phyloP scores from a whole-genome alignment of 2,113 vertebrate genomes.

The Xiphias gladius region DNA sequence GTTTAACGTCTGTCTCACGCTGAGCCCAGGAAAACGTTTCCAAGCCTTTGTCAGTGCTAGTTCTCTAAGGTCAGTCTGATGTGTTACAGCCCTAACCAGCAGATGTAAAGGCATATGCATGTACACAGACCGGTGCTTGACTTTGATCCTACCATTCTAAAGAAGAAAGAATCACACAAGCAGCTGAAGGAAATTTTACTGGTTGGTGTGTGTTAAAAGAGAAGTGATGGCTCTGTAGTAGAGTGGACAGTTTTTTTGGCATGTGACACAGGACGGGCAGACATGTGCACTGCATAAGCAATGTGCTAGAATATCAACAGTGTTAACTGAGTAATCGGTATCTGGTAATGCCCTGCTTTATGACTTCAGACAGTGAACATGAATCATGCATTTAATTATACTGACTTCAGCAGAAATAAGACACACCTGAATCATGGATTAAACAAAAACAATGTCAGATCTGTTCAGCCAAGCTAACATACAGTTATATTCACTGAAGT shows the following conservation, averaged over 20 bases:
- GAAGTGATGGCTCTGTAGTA: constrained; percentile 42
- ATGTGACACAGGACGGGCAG: constrained; percentile 11
- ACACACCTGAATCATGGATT: constrained; percentile 29
- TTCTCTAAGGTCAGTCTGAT: constrained; percentile 21
- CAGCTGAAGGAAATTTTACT: constrained; percentile 45
- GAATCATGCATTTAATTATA: constrained; percentile 36
- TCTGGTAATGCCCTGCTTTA: neutral
- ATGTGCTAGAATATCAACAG: constrained; percentile 19
- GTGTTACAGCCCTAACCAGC: constrained; percentile 21
- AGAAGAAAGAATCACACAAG: constrained; percentile 43
- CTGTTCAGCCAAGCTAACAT: constrained; percentile 30
- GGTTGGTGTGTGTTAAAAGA: constrained; percentile 27
- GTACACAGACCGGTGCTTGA: constrained; percentile 9
- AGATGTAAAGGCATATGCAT: constrained; percentile 30
- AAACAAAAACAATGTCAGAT: constrained; percentile 28
- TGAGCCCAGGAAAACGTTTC: neutral
- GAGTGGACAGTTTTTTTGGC: constrained; percentile 43
- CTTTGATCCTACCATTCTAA: constrained; percentile 50
- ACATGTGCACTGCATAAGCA: constrained; percentile 29
- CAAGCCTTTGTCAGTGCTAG: neutral
- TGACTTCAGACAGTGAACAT: constrained; percentile 39
- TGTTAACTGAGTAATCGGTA: constrained; percentile 29
- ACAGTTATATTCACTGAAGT: neutral
- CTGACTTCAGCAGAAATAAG: constrained; percentile 24
- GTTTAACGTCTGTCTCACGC: neutral